phyloP scores from a whole-genome alignment of 2,888 invertebrate species.

The Lithophane socia region DNA sequence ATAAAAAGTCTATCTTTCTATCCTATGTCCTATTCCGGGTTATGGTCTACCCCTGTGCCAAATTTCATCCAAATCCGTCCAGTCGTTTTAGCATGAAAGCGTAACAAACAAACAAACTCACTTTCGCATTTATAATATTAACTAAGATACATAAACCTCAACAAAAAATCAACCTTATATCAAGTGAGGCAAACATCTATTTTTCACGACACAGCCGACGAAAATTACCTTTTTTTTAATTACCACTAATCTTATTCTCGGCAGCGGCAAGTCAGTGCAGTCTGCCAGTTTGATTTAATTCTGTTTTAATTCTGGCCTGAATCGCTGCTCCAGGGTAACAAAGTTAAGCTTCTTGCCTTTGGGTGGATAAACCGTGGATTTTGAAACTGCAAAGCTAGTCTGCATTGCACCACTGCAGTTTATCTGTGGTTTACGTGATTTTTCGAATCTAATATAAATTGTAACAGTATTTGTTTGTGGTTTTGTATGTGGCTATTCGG shows the following conservation, averaged over 20 bases:
- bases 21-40: too few relatives aligned
- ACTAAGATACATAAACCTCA: not conserved
- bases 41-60: too few relatives aligned
- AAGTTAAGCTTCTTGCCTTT: constrained; percentile 70
- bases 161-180: not conserved
- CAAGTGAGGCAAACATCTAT: not conserved
- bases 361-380: constrained; percentile 66
- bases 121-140: too few relatives aligned
- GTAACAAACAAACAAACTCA: too few relatives aligned
- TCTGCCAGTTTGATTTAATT: constrained; percentile 69
- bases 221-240: constrained; percentile 39
- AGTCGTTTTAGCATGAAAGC: too few relatives aligned
- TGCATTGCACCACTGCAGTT: constrained; percentile 67
- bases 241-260: constrained; percentile 55
- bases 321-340: constrained; percentile 64
- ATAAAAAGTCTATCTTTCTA: too few relatives aligned
- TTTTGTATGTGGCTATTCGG: constrained; percentile 33
- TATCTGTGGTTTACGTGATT: constrained; percentile 55
- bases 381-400: constrained; percentile 55
- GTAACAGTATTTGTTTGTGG: constrained; percentile 50
- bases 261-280: constrained; percentile 55
- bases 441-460: constrained; percentile 60
- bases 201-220: constrained; percentile 15
- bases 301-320: constrained; percentile 66
- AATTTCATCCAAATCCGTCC: too few relatives aligned